Conservation (phyloP, 2,113 vertebrate genomes). For the Entelurus aequoreus region DNA sequence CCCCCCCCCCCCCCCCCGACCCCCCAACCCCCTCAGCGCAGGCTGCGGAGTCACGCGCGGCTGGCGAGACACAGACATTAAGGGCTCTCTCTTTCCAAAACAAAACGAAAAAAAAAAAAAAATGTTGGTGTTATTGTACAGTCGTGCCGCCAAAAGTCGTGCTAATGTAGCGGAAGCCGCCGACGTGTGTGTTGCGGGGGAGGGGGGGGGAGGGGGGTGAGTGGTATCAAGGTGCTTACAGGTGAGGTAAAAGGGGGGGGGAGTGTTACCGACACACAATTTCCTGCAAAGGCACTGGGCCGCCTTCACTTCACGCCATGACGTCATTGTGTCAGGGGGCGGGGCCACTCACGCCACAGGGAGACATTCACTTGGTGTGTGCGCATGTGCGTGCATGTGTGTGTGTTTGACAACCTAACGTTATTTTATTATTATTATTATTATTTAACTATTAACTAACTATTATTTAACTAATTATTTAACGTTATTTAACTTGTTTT, state of each 20-base stretch:
- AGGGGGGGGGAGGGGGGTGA: constrained; percentile 4
- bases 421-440: too few relatives aligned
- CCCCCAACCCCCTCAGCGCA: constrained; percentile 45
- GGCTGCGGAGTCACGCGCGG: constrained; percentile 52
- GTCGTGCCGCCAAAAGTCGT: constrained; percentile 70
- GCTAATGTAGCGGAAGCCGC: constrained; percentile 70
- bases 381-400: background rate
- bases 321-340: constrained; percentile 26
- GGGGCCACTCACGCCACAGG: constrained; percentile 35
- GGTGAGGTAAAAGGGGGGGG: constrained; percentile 10
- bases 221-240: constrained; percentile 11
- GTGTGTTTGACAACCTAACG: background rate
- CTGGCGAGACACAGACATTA: constrained; percentile 41
- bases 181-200: constrained; percentile 38
- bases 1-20: constrained; percentile 20
- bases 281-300: constrained; percentile 67
- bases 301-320: constrained; percentile 37
- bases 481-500: too few relatives aligned
- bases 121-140: constrained; percentile 57
- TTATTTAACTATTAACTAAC: too few relatives aligned
- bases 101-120: constrained; percentile 18
- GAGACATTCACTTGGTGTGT: constrained; percentile 33
- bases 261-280: constrained; percentile 51
- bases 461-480: too few relatives aligned
- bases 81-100: constrained; percentile 67